Conservation (phyloP, 1,140 invertebrate genomes). For the Cherax destructor region DNA sequence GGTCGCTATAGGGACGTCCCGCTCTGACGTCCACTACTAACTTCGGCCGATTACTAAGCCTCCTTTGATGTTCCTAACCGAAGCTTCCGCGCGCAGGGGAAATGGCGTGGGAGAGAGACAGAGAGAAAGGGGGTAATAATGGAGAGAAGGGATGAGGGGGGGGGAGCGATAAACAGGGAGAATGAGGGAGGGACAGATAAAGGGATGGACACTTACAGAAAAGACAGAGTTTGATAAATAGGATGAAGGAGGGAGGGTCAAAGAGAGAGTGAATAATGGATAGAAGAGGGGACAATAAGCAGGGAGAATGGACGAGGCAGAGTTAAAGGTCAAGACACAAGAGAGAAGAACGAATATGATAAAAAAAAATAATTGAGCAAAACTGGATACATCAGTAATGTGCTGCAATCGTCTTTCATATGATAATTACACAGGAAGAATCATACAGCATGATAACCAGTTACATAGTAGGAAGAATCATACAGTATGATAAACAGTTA, state of each 20-base stretch:
- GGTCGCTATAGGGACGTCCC: slow-evolving; percentile 32
- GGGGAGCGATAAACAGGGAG: not conserved
- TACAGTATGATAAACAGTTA: too few species aligned
- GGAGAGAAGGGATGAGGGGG: not conserved
- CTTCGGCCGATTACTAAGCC: slow-evolving; percentile 45
- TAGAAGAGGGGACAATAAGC: not conserved
- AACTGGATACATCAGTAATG: too few species aligned
- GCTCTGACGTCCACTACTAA: slow-evolving; percentile 30
- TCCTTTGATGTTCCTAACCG: slow-evolving; percentile 42
- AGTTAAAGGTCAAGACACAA: not conserved
- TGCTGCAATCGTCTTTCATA: too few species aligned
- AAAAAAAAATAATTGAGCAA: not conserved
- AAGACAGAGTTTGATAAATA: not conserved
- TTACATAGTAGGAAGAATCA: too few species aligned
- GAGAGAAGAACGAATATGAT: not conserved
- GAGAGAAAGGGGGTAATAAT: slow-evolving; percentile 1
- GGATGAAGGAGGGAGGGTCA: not conserved
- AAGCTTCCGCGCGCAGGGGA: slow-evolving; percentile 24
- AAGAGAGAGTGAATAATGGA: not conserved
- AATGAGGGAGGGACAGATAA: not conserved
- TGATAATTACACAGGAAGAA: too few species aligned
- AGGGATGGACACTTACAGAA: not conserved
- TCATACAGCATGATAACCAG: too few species aligned
- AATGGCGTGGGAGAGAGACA: slow-evolving; percentile 39
- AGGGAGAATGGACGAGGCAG: not conserved